These are phyloP conservation scores for Metallyticus violacea DNA, from an alignment of 2,888 invertebrate species.

Conservation along the genomic window DNA sequence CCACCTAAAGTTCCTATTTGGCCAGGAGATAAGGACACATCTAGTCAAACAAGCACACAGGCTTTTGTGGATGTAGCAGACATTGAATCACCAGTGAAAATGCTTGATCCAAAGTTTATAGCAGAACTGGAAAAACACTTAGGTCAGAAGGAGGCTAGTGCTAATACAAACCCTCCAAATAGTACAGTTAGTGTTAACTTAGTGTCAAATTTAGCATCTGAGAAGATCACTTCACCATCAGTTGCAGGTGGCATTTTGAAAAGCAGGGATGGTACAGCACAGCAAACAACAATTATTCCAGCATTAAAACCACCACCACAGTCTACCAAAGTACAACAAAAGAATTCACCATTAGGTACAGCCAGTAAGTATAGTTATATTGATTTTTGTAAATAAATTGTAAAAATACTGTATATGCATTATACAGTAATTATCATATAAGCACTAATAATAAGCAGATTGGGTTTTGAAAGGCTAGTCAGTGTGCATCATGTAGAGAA, in stretches of 20 bases:
- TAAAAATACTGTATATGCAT: no score
- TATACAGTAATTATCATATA: no score
- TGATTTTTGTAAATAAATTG: no score
- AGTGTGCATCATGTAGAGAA: no score
- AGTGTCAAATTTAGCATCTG: neutral
- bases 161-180: conserved; percentile 41
- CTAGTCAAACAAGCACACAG: conserved; percentile 4
- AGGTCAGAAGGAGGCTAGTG: conserved; percentile 48
- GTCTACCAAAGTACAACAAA: conserved; percentile 38
- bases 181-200: neutral
- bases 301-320: conserved; percentile 51
- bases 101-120: conserved; percentile 58
- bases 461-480: no score
- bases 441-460: no score
- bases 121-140: conserved; percentile 65
- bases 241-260: neutral
- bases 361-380: neutral
- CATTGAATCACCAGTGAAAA: conserved; percentile 43
- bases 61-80: neutral
- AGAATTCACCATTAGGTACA: conserved; percentile 8
- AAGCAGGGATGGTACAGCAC: neutral
- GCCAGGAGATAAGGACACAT: neutral
- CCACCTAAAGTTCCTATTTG: conserved; percentile 11
- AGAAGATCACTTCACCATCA: neutral
- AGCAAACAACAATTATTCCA: conserved; percentile 42